These are phyloP conservation scores for Caenorhabditis sp. DNA, from an alignment of 2,888 invertebrate genomes.

Conservation along the genomic window DNA sequence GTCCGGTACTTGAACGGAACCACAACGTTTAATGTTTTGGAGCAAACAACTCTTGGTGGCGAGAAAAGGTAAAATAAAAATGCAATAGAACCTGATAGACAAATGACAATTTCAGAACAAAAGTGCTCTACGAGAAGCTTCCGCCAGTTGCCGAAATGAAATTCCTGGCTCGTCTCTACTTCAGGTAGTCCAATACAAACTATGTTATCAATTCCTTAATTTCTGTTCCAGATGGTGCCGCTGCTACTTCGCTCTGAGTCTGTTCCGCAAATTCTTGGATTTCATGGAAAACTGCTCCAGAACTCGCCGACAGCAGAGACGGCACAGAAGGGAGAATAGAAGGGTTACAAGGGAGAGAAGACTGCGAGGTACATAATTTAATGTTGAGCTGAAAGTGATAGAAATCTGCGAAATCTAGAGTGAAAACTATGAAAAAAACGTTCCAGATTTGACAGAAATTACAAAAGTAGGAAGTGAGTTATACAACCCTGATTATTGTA, in stretches of 20 bases:
- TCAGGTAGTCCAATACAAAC: slow-evolving; percentile 19
- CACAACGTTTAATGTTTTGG: background rate
- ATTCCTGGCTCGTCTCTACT: slow-evolving; percentile 12
- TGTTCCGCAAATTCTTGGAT: slow-evolving; percentile 13
- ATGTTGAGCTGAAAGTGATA: too few relatives aligned
- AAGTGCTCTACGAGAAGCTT: slow-evolving; percentile 17
- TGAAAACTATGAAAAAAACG: too few relatives aligned
- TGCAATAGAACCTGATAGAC: background rate
- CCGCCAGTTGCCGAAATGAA: slow-evolving; percentile 16
- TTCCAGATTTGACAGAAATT: too few relatives aligned
- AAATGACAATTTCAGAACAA: slow-evolving; percentile 16
- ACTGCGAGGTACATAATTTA: background rate
- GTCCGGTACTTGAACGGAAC: slow-evolving; percentile 28
- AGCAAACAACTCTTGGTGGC: slow-evolving; percentile 21
- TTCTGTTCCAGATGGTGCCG: slow-evolving; percentile 27
- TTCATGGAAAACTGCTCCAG: background rate
- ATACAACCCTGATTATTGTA: too few relatives aligned
- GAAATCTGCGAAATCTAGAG: too few relatives aligned
- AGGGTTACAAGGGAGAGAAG: background rate
- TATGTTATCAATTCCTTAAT: too few relatives aligned
- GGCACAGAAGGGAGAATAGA: background rate
- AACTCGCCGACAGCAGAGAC: background rate
- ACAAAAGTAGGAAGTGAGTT: too few relatives aligned
- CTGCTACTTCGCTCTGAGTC: slow-evolving; percentile 2
- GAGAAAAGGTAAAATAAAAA: slow-evolving; percentile 7